A percentile compares a stretch with the other conserved stretches of the same genome.
phyloP scores from a whole-genome alignment of 2,113 vertebrate genomes.

The Oxyruncus cristatus region DNA sequence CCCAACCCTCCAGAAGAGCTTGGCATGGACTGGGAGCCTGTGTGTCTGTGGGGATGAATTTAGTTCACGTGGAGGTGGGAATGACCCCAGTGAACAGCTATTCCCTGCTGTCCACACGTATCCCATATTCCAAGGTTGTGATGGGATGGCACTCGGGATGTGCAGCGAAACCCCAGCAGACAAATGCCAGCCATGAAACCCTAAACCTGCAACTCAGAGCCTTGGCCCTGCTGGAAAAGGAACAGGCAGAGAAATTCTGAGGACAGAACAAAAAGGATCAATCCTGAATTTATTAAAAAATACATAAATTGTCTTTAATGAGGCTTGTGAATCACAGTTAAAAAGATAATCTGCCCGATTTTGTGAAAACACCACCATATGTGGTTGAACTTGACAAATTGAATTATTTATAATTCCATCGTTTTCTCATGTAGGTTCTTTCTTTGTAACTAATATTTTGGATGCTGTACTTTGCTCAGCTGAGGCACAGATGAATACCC shows the following conservation, averaged over 20 bases:
- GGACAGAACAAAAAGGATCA: not conserved
- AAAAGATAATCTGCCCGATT: not conserved
- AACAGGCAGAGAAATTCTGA: not conserved
- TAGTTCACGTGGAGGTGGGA: fast-evolving
- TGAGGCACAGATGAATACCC: not conserved
- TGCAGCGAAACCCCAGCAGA: not conserved
- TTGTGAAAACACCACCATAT: not conserved
- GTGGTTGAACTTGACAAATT: not conserved
- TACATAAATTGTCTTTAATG: not conserved
- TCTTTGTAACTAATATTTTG: not conserved
- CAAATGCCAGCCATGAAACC: not conserved
- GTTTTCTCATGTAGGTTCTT: not conserved
- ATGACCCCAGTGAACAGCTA: not conserved
- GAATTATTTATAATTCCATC: not conserved
- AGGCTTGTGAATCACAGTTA: not conserved
- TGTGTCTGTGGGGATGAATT: not conserved
- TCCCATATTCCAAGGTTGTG: not conserved
- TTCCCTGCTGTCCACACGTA: not conserved
- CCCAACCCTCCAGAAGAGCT: not conserved
- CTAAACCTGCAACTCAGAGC: not conserved
- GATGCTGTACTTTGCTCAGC: not conserved
- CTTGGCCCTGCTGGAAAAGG: not conserved
- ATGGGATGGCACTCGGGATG: not conserved
- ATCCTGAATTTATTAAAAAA: not conserved
- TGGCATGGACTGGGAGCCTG: not conserved